Evolutionary conservation across 1,140 invertebrate genomes (phyloP).

Genomic region (Acyrthosiphon pisum): DNA sequence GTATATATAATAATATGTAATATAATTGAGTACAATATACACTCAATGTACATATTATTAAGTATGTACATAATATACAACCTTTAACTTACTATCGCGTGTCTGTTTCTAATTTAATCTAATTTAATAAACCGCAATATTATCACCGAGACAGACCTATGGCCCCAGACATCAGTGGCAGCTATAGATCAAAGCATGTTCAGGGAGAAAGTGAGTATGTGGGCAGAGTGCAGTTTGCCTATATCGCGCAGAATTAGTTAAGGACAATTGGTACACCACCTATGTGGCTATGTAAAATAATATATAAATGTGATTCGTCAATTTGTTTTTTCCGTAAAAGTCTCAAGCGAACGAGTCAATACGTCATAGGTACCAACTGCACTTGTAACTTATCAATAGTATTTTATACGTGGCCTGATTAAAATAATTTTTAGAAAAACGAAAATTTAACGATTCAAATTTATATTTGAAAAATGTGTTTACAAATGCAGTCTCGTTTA

Average conservation of each 20-base stretch:
- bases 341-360: background rate
- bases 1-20: too few species aligned
- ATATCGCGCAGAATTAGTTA: background rate
- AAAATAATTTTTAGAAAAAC: background rate
- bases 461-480: background rate
- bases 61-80: background rate
- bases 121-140: background rate
- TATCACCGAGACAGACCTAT: background rate
- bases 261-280: too few species aligned
- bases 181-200: background rate
- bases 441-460: background rate
- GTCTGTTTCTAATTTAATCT: background rate
- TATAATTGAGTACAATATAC: too few species aligned
- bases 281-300: background rate
- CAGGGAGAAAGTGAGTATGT: background rate
- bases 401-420: background rate
- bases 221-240: background rate
- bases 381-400: background rate
- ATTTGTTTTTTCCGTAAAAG: background rate
- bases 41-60: too few species aligned
- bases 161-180: background rate
- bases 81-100: background rate
- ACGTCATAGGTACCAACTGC: too few species aligned
- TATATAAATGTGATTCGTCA: background rate
- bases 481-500: background rate